Evolutionary conservation across 2,888 invertebrate genomes (phyloP), one percentile per base, ranked within the genome.

Genomic region (Heliconius erato): DNA sequence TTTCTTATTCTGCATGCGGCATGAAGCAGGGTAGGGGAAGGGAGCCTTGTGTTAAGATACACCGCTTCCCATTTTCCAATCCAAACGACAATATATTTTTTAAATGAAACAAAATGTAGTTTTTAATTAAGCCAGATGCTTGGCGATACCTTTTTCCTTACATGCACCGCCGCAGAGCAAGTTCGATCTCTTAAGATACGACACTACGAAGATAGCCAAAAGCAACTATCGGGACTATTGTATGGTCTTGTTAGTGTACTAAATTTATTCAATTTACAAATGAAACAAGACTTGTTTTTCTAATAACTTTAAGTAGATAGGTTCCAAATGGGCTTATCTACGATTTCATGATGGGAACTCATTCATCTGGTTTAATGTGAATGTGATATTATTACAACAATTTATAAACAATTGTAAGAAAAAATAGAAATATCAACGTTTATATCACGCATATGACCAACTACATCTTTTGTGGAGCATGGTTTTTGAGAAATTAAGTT

Each of bases 171-270:
- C 44, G 23, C 67, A 79, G 63, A 83, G 79, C 65, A 71, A 59
- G 81, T 82, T 82, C n/a, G 80, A 82, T 85, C 82, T 71, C 81
- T 82, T 79, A 81, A 83, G 74, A 83, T 80, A 79, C 80, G 74
- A 68, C 79, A 80, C 80, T 82, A 82, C 79, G 85, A 84, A 88
- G 88, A 87, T 81, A 82, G 85, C 84, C 84, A 84, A 87, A 86
- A 87, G 85, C 69, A 76, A 82, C 68, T 76, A 79, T 80, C 82
- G 74, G 23, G 54, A 80, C 82, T 80, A 79, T 84, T 72, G 80
- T 80, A 69, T 49, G 44, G 80, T 67, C 81, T 79, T 72, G 82
- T 82, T 82, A 79, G 54, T 72, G 59, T 40, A 79, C 79, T 83
- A 79, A 84, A 82, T 82, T 81, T 76, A 84, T 76, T 79, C 82